These are phyloP conservation scores for Coendou prehensilis DNA, from an alignment of 2,797 vertebrate genomes.

Conservation along the genomic window DNA sequence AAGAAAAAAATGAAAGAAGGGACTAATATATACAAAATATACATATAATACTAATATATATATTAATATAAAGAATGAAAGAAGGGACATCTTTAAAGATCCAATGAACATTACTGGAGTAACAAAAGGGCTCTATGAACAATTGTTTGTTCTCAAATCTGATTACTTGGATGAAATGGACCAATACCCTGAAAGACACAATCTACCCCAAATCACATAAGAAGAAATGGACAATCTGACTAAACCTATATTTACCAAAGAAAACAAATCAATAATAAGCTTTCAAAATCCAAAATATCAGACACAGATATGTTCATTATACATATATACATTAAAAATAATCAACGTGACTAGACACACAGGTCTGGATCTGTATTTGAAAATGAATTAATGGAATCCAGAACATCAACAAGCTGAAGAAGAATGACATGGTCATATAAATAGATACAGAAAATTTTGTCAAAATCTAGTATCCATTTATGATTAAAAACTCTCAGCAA, in stretches of 20 bases:
- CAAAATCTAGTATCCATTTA: not conserved
- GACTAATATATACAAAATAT: too few relatives aligned
- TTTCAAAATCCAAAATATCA: not conserved
- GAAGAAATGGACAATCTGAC: not conserved
- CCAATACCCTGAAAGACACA: not conserved
- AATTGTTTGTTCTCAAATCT: not conserved
- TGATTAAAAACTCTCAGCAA: not conserved
- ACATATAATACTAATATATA: too few relatives aligned
- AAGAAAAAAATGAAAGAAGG: not conserved
- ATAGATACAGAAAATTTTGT: not conserved
- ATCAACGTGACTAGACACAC: not conserved
- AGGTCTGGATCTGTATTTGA: not conserved
- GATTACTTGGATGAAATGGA: not conserved
- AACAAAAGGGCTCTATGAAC: not conserved
- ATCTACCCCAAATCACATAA: not conserved
- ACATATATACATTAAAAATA: not conserved
- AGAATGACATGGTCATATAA: not conserved
- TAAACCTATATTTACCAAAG: not conserved
- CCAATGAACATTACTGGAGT: not conserved
- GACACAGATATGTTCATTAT: not conserved
- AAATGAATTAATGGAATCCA: not conserved
- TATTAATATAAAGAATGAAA: not conserved
- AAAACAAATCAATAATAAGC: not conserved
- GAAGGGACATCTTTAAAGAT: not conserved
- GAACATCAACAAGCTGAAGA: not conserved